Evolutionary conservation across 2,113 vertebrate species (phyloP).

Genomic region (Butorides virescens): DNA sequence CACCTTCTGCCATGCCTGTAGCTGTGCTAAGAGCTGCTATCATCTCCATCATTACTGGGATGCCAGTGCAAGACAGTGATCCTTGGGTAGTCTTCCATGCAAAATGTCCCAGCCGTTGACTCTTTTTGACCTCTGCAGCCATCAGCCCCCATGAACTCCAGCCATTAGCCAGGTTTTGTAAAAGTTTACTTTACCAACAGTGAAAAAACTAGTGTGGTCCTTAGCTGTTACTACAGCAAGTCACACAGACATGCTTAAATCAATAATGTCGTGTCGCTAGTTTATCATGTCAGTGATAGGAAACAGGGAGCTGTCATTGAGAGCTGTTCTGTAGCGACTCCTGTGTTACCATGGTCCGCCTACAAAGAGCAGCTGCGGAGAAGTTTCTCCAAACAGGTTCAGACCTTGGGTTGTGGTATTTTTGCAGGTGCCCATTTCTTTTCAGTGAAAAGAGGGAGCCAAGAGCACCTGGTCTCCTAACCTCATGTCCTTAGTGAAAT

Average conservation of each 20-base stretch:
- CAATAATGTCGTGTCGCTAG: neutral
- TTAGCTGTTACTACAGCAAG: neutral
- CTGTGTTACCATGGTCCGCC: neutral
- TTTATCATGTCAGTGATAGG: neutral
- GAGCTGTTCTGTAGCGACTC: neutral
- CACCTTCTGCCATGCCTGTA: neutral
- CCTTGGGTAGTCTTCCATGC: neutral
- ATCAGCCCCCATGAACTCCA: neutral
- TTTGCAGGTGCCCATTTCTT: neutral
- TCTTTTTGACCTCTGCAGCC: neutral
- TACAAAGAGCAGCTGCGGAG: neutral
- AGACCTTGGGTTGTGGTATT: neutral
- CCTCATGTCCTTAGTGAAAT: neutral
- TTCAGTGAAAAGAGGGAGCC: neutral
- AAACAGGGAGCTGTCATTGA: neutral
- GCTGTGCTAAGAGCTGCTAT: neutral
- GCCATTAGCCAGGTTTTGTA: neutral
- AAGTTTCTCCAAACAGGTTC: neutral
- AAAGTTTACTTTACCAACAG: neutral
- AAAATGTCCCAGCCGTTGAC: neutral
- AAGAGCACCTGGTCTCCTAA: neutral
- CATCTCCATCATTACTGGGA: neutral
- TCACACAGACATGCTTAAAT: neutral
- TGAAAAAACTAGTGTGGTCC: neutral
- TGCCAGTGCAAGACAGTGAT: neutral